phyloP scores from a whole-genome alignment of 2,888 invertebrate genomes.

The Dasysyrphus albostriatus region DNA sequence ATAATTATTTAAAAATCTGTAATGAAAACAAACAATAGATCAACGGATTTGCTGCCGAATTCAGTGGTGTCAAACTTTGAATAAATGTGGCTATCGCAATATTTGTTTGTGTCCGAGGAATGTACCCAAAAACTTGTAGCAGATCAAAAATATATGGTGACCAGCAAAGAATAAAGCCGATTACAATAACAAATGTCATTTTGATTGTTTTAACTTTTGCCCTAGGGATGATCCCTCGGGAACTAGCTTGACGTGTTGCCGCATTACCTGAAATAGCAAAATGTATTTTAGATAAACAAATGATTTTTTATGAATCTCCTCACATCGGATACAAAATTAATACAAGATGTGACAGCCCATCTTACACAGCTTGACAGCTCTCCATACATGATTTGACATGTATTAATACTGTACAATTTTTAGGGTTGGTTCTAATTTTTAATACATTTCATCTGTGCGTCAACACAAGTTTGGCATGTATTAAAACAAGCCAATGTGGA shows the following conservation, averaged over 20 bases:
- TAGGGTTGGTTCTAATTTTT: no score
- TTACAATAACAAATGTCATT: constrained; percentile 98
- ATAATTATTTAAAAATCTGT: constrained; percentile 91
- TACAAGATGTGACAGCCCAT: no score
- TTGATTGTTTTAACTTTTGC: constrained; percentile 99
- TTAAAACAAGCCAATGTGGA: no score
- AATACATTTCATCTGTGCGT: no score
- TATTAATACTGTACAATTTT: no score
- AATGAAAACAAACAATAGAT: constrained; percentile 97
- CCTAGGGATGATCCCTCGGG: constrained; percentile 95
- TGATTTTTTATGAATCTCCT: constrained; percentile 11
- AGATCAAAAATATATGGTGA: constrained; percentile 97
- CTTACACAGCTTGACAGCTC: no score
- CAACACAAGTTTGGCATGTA: no score
- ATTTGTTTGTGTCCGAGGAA: constrained; percentile 91
- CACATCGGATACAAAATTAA: constrained; percentile 83
- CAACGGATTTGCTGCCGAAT: constrained; percentile 97
- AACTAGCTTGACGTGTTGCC: constrained; percentile 91
- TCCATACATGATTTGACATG: no score
- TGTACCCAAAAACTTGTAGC: constrained; percentile 93
- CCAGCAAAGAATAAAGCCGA: constrained; percentile 97
- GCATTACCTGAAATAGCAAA: constrained; percentile 82
- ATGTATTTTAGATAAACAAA: background rate
- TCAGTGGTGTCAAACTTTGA: constrained; percentile 95
- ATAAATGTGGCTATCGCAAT: constrained; percentile 95